Conservation (phyloP, 2,113 vertebrate genomes). For the Fulica atra region DNA sequence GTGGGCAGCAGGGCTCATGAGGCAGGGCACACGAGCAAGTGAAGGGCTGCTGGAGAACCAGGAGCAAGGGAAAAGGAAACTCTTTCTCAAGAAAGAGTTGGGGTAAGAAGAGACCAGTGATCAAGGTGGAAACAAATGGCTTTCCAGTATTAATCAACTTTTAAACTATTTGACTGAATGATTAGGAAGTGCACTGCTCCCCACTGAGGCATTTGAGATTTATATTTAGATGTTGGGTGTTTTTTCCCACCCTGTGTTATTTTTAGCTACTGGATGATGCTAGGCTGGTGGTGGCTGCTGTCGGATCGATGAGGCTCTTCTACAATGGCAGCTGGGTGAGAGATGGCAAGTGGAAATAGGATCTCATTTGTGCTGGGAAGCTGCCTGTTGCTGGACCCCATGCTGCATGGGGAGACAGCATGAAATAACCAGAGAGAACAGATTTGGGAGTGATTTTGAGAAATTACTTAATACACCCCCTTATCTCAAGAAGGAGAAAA, state of each 20-base stretch:
- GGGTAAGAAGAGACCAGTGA: background rate
- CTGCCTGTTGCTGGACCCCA: background rate
- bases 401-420: rapidly evolving
- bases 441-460: background rate
- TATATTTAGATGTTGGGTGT: slow-evolving; percentile 51
- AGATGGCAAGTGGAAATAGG: background rate
- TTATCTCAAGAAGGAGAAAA: background rate
- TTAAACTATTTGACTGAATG: slow-evolving; percentile 8
- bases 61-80: background rate
- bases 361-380: background rate
- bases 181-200: slow-evolving; percentile 58
- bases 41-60: background rate
- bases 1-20: background rate
- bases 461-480: background rate
- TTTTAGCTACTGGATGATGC: slow-evolving; percentile 1
- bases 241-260: background rate
- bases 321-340: background rate
- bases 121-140: background rate
- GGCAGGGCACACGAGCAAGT: background rate
- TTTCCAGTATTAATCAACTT: slow-evolving; percentile 60
- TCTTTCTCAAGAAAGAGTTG: background rate
- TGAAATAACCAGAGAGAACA: background rate
- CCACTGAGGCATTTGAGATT: slow-evolving; percentile 28
- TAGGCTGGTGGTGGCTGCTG: background rate
- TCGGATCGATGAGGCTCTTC: background rate